Base-by-base conservation (phyloP, 2,888 invertebrate species). In the Bimastos eiseni region DNA sequence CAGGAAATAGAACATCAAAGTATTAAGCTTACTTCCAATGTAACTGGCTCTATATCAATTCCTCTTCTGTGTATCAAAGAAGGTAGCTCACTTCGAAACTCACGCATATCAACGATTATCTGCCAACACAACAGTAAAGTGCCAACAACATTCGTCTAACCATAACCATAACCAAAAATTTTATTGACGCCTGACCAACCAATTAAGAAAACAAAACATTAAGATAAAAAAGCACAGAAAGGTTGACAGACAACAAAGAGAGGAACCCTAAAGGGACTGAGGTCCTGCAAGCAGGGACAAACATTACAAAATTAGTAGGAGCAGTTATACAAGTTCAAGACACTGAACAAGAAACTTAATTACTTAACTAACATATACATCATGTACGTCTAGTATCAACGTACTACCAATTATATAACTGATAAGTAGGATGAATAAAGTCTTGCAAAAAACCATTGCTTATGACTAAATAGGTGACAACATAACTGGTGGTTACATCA, bases 21-120 rank as follows among this genome's bases (percentile, higher is more conserved):
- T 38, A 70, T 55, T 49, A 90, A 55, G 36, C 44, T 36, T 34
- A 97, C 97, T 93, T 97, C 96, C 89, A 98, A 96, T n/a, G 97
- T 98, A 1, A 98, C 96, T 0, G 98, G 98, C 93, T 98, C 97
- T 90, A 99, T 97, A 94, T 98, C 97, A 91, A 99, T 97, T 17
- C 98, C 98, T 90, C 98, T 96, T 94, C 97, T 97, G 95, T 99
- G 98, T 91, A 99, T 96, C 89, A 99, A 96, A 4, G 98, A 97
- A 0, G 99, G 99, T 90, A 99, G 96, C 95, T 99, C 99, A 91
- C 98, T 98, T 83, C 99, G 96, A 95, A 99, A 99, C 95, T 99
- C 99, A 93, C 99, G 96, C 97, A 99, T 98, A 95, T 99, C 99
- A 30, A 99, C 98, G 92, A 99, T 95, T 5, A 96, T 94, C 95